Base-by-base conservation (phyloP, 2,113 vertebrate genomes). In the Raphicerus campestris region DNA sequence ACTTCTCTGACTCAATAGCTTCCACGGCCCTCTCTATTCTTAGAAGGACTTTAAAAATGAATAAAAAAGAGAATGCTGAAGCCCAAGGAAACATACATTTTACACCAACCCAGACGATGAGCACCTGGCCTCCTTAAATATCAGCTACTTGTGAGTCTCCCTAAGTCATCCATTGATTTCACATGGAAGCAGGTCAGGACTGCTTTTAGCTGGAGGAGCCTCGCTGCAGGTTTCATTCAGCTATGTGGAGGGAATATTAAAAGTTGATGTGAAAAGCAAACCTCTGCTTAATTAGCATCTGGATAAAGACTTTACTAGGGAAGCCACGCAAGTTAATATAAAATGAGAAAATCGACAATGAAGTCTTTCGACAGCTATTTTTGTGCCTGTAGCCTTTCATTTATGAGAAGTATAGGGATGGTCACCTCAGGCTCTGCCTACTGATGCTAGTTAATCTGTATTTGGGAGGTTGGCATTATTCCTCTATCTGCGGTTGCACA, bases 261-360 rank as follows among this genome's bases (percentile, higher is more conserved):
- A 98, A 98, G 98, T 98, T 98, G 96, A 98, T 98, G 98, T 93
- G 96, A 92, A 98, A 98, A 98, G 97, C 96, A 98, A 98, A 98
- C 96, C 96, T 97, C 92, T 97, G 91, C 97, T 98, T 98, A 98
- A 98, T 98, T 98, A 98, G 98, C 97, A 98, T 97, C 90, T 4
- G 8, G 95, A 98, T 98, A 96, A 98, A 98, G 95, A 95, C 86
- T 93, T 96, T 88, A 92, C 86, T 35, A 89, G 94, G 94, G 89
- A 98, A 97, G 91, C 47, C 60, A 81, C 30, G 26, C 8, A 78
- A 82, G 55, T 77, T 92, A 97, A 89, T 96, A 75, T 66, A 88
- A 97, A 94, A 98, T 56, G 85, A 96, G 83, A n/a, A 84, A 94
- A 91, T n/a, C 61, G 56, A 32, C 86, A 84, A 42, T n/a, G 42